Percentiles rank a stretch among this genome's conserved stretches.
Evolutionary conservation across 2,888 invertebrate species (phyloP).

Genomic region (Nowickia ferox): DNA sequence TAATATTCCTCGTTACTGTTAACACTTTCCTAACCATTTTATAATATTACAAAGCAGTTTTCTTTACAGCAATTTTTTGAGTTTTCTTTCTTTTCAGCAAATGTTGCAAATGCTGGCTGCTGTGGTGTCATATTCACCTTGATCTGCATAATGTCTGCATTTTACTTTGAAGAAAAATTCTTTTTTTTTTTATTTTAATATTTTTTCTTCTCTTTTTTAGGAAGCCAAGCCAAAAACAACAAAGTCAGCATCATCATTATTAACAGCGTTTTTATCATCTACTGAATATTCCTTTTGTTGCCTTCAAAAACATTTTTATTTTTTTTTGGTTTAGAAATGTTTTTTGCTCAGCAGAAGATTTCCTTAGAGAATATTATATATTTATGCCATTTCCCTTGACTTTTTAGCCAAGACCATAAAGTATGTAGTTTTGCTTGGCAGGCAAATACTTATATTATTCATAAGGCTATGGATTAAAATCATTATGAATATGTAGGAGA

Average conservation of each 20-base stretch:
- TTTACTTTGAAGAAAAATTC: constrained; percentile 3
- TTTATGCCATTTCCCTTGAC: constrained; percentile 62
- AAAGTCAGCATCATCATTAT: constrained; percentile 37
- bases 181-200: neutral
- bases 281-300: neutral
- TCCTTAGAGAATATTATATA: constrained; percentile 28
- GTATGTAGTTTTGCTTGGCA: neutral
- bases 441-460: neutral
- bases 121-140: constrained; percentile 61
- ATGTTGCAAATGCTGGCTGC: neutral
- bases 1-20: constrained; percentile 33
- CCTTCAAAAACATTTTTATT: constrained; percentile 46
- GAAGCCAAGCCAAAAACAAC: constrained; percentile 9
- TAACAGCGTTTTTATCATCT: constrained; percentile 10
- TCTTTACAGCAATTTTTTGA: neutral
- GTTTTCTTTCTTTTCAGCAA: neutral
- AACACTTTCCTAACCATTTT: constrained; percentile 57
- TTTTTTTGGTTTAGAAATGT: neutral
- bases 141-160: constrained; percentile 70
- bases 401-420: constrained; percentile 42
- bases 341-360: constrained; percentile 26
- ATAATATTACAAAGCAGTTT: neutral
- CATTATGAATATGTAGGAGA: constrained; percentile 16
- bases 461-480: neutral
- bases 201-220: neutral